Base-by-base conservation (phyloP, 64 coral and sea anemone species). In the Actinia equina region DNA sequence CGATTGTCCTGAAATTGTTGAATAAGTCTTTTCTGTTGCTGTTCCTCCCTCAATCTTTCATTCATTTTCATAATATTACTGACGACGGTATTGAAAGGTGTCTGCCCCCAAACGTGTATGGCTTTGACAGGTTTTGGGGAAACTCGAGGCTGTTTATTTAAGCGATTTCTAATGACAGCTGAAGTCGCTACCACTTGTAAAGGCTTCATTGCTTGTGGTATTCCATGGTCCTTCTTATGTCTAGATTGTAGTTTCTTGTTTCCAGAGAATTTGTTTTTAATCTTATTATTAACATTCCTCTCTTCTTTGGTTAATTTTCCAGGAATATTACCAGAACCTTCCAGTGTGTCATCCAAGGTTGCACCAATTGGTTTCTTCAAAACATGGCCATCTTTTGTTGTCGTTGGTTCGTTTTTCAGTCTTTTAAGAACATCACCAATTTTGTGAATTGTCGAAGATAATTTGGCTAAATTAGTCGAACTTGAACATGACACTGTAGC, bases 91-190 rank as follows among this genome's bases (percentile, higher is more conserved):
- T 92, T 95, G 51, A 89, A 95, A 1, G 94, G 94, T 44, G 94
- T 95, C 3, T 90, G 63, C 42, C 94, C 94, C 94, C 94, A 95
- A 30, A 95, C 83, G 71, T 95, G 94, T 83, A 95, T 92, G 16
- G 94, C 94, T 42, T 95, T 95, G n/a, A 95, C 76, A 57, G 94
- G 87, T 63, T 63, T 63, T 13, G 52, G 45, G 44, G 57, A 27
- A 60, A 81, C 17, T 62, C 55, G 51, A 77, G 78, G 86, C 69
- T 41, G 69, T 19, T 84, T 89, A 37, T 86, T 96, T 6, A 92
- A 80, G 17, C 91, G 90, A 74, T 83, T 90, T 83, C 92, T 93
- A 56, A 96, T 92, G 41, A 92, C 94, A 54, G 94, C 88, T 26
- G 94, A 96, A 67, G 94, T 89, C 70, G 90, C 94, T 79, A 96